Evolutionary conservation across 2,888 invertebrate genomes (phyloP).

Genomic region (Isotomurus palustris): DNA sequence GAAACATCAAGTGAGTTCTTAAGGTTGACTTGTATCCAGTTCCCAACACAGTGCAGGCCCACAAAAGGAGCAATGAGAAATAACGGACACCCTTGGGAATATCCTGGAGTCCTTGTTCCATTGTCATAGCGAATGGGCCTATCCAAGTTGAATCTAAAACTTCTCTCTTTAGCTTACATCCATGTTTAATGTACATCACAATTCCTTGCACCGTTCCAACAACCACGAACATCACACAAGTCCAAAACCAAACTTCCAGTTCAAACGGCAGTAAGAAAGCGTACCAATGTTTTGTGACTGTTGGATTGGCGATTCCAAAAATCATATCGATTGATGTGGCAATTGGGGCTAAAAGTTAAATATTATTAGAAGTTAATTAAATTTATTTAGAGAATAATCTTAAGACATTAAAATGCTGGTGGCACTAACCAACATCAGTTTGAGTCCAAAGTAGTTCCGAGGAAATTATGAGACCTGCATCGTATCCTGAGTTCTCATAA

Average conservation of each 20-base stretch:
- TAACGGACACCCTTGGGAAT: conserved; percentile 11
- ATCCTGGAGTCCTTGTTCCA: conserved; percentile 20
- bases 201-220: conserved; percentile 2
- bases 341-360: too few species aligned
- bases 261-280: conserved; percentile 21
- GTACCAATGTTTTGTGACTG: conserved; percentile 15
- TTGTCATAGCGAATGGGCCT: conserved; percentile 5
- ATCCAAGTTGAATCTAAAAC: conserved; percentile 12
- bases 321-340: not conserved
- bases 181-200: conserved; percentile 1
- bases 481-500: conserved; percentile 16
- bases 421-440: not conserved
- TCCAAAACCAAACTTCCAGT: conserved; percentile 2
- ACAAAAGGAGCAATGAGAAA: conserved; percentile 4
- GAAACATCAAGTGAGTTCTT: conserved; percentile 23
- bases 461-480: not conserved
- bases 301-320: conserved; percentile 12
- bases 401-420: too few species aligned
- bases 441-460: not conserved
- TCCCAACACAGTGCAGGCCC: conserved; percentile 20
- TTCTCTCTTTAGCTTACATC: not conserved
- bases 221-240: not conserved
- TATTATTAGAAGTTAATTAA: too few species aligned
- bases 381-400: conserved; percentile 5
- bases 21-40: conserved; percentile 25